Base-by-base conservation (phyloP, 2,888 invertebrate species). In the Mesorhabditis spiculigera region DNA sequence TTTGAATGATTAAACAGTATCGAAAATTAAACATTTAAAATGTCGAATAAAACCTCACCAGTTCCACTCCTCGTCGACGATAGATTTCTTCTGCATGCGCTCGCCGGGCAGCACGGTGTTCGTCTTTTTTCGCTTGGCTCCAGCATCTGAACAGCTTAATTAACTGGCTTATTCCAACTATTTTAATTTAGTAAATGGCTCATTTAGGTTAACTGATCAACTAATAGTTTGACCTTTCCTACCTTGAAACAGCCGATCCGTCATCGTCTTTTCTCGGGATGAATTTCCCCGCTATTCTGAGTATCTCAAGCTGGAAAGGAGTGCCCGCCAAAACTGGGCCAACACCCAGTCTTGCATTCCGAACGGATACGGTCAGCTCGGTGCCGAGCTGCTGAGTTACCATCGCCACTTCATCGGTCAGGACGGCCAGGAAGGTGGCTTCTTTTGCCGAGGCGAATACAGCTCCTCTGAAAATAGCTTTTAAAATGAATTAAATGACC, bases 381-480 rank as follows among this genome's bases (percentile, higher is more conserved):
- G 42, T 66, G 42, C 45, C 50, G 5, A 5, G 42, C 8, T 65
- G n/a, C 6, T 43, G 13, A 41, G 67, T 69, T 63, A 78, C 78
- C 43, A 78, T 6, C 41, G 69, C 44, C 63, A 73, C 66, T 65
- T 75, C 68, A 42, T 72, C 73, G 16, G 68, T 45, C 10, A 67
- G 43, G 6, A 68, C n/a, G 13, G 69, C 68, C 10, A 80, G 6
- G 61, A 74, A 80, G 4, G 73, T 71, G 45, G 75, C 44, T 45
- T 73, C 68, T 13, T 75, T 76, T 16, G 80, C 80, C n/a, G 73
- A 70, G 10, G 75, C 66, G 61, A 69, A 72, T 10, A 78, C 43
- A 43, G 71, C 71, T 10, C 73, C 44, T 58, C 77, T 77, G 67
- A 45, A 75, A 72, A 28, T 10, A 44, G 4, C 43, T 16, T 10